A percentile compares a stretch with the other conserved stretches of the same genome.
These are phyloP conservation scores for Clarias fuscus DNA, from an alignment of 2,797 vertebrate species.

Conservation along the genomic window DNA sequence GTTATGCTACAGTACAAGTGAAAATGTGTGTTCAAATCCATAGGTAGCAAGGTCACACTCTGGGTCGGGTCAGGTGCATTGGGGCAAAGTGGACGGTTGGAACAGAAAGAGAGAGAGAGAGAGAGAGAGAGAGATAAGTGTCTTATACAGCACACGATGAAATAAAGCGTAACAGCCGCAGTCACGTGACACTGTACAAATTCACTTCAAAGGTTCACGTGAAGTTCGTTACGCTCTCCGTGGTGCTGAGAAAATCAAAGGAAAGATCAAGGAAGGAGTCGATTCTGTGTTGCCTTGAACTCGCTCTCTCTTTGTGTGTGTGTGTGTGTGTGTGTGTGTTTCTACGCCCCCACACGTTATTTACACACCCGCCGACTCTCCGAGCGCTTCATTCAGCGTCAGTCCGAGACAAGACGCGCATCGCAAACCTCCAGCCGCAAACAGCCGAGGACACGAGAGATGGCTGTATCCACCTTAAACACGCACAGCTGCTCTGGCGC, in stretches of 20 bases:
- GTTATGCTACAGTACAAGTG: too few relatives aligned
- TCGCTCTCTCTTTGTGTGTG: too few relatives aligned
- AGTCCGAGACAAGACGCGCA: not conserved
- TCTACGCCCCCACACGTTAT: conserved; percentile 26
- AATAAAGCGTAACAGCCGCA: not conserved
- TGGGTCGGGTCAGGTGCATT: not conserved
- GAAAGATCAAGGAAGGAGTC: not conserved
- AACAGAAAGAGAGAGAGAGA: not conserved
- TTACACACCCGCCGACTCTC: not conserved
- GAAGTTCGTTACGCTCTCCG: conserved; percentile 29
- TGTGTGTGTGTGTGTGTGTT: not conserved
- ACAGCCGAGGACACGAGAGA: not conserved
- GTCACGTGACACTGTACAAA: too few relatives aligned
- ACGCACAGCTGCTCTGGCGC: not conserved
- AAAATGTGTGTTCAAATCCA: not conserved
- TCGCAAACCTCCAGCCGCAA: not conserved
- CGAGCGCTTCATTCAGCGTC: conserved; percentile 3
- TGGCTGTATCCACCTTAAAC: not conserved
- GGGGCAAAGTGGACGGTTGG: not conserved
- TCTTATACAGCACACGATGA: not conserved
- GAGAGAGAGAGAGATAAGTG: not conserved
- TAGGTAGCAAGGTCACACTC: not conserved
- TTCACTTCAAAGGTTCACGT: not conserved
- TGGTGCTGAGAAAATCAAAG: conserved; percentile 29
- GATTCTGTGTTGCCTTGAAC: not conserved